These are phyloP conservation scores for Chrysolina oricalcia DNA, from an alignment of 2,888 invertebrate genomes.

Conservation along the genomic window DNA sequence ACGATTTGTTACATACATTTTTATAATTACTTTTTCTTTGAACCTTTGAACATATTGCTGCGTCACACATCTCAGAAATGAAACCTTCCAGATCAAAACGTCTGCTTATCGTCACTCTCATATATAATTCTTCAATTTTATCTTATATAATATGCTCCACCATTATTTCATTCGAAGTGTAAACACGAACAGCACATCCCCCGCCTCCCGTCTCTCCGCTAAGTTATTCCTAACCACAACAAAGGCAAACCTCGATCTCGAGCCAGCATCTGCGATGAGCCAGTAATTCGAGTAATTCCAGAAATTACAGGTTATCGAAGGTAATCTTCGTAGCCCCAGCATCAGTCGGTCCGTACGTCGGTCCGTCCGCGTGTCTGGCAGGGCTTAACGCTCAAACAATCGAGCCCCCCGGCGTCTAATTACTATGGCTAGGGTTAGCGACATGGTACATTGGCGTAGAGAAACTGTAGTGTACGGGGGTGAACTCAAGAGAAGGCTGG, in stretches of 20 bases:
- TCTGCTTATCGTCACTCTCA: no score
- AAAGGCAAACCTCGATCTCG: slow-evolving; percentile 19
- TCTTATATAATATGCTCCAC: neutral
- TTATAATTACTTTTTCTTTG: no score
- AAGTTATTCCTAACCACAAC: slow-evolving; percentile 24
- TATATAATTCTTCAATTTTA: no score
- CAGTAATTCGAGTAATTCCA: slow-evolving; percentile 46
- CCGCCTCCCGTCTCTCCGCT: neutral
- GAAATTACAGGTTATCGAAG: slow-evolving; percentile 42
- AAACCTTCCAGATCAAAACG: no score
- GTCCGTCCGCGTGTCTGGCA: slow-evolving; percentile 5
- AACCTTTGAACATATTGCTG: no score
- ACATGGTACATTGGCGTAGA: neutral
- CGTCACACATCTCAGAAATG: no score
- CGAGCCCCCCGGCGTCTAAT: slow-evolving; percentile 6
- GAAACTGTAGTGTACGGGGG: neutral
- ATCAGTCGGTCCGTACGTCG: neutral
- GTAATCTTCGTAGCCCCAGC: slow-evolving; percentile 13
- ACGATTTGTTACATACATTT: no score
- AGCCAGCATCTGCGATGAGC: slow-evolving; percentile 28
- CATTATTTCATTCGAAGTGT: neutral
- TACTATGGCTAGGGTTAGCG: neutral
- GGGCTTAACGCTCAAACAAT: slow-evolving; percentile 5
- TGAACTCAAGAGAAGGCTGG: neutral
- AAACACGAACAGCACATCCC: neutral